Percentiles rank a stretch among this genome's conserved stretches.
Conservation (phyloP, 2,113 vertebrate genomes). For the Furnarius figulus region DNA sequence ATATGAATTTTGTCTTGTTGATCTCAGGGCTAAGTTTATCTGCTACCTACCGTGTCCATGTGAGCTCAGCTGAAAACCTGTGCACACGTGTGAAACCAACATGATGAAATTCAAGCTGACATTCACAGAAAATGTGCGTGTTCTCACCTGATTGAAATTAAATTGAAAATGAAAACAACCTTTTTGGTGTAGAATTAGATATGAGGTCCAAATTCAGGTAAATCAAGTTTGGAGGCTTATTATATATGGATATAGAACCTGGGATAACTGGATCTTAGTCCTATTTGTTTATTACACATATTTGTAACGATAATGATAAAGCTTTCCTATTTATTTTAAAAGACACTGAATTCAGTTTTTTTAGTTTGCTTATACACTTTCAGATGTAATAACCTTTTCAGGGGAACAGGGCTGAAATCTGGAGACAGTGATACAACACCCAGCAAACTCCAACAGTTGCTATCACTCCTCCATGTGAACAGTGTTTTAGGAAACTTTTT, state of each 20-base stretch:
- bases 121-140: neutral
- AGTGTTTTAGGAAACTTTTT: neutral
- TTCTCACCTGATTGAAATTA: neutral
- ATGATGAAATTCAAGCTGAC: neutral
- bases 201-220: neutral
- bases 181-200: neutral
- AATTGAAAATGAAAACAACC: neutral
- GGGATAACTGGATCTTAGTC: neutral
- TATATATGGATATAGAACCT: rapidly evolving
- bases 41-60: rapidly evolving
- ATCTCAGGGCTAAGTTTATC: neutral
- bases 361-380: neutral
- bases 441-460: neutral
- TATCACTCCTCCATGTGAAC: neutral
- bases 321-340: neutral
- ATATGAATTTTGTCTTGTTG: neutral
- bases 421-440: neutral
- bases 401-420: neutral
- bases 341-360: neutral
- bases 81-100: neutral
- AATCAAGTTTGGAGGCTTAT: neutral
- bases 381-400: neutral
- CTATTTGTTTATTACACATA: neutral
- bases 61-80: neutral
- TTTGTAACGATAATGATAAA: neutral